Conservation (phyloP, 2,113 vertebrate genomes). For the Coracopsis vasa region DNA sequence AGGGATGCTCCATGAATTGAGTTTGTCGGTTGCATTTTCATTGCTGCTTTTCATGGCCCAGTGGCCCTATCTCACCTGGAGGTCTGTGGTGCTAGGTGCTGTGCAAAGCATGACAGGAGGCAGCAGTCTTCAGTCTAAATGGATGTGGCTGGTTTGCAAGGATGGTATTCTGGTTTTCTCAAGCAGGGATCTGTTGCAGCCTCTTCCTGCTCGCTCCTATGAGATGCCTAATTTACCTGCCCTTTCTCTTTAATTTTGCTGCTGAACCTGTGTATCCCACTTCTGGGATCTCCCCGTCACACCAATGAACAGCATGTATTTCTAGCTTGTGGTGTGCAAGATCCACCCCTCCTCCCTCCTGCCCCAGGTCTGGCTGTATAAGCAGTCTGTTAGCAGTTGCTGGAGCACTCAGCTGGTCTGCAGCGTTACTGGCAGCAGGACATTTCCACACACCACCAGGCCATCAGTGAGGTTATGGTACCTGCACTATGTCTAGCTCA, state of each 20-base stretch:
- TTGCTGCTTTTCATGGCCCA: neutral
- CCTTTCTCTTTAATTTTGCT: neutral
- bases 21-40: neutral
- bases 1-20: neutral
- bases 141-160: neutral
- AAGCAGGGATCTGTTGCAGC: neutral
- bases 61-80: neutral
- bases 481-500: neutral
- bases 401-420: neutral
- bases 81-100: neutral
- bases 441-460: neutral
- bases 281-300: neutral
- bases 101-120: neutral
- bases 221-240: neutral
- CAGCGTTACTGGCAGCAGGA: neutral
- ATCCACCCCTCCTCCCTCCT: neutral
- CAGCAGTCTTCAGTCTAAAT: neutral
- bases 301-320: neutral
- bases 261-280: neutral
- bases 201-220: rapidly evolving
- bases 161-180: neutral
- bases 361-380: neutral
- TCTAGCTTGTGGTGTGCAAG: neutral
- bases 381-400: neutral
- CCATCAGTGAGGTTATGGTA: neutral